Evolutionary conservation across 1,140 invertebrate genomes (phyloP), one percentile per base, ranked within the genome.

Genomic region (Ditylenchus dipsaci): DNA sequence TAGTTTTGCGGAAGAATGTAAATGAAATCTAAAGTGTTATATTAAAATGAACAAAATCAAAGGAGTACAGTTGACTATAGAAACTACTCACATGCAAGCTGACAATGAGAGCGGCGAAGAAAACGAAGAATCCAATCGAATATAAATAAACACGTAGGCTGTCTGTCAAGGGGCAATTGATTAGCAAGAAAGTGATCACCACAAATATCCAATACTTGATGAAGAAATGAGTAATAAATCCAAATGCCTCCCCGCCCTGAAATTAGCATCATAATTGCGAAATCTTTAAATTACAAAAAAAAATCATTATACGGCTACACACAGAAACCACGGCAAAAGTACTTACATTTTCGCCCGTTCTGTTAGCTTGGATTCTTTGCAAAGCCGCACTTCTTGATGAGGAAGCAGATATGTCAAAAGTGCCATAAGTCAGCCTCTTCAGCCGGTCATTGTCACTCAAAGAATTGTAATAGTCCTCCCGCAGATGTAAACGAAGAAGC

Each of bases 1-100:
- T 91, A 76, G 93, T 88, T 82, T 89, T 89, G 38, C 93, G 88
- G 93, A 95, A 98, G 21, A 89, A 86, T 68, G 87, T 87, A 87
- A 92, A 96, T 27, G 92, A 95, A 71, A 95, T 88, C 91, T 95
- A 68, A 68, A 29, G 15, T 21, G 7, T 68, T 38, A 27, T n/a
- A n/a, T n/a, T n/a, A n/a, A 11, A 38, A 38, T 38, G 11, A 38
- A 38, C 33, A 11, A 38, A 38, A 3, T 38, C 33, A 38, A 38
- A 61, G 13, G 0, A 42, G 29, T n/a, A 56, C 5, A 60, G n/a
- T 58, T 63, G 38, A 27, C 3, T 57, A 53, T n/a, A 27, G 29
- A n/a, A n/a, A n/a, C n/a, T 1, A 57, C 47, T 70, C 56, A 78
- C 77, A 53, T 80, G 68, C 27, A 79, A 59, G 26, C 67, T 63